These are phyloP conservation scores for Papilio helenus DNA, from an alignment of 1,140 invertebrate genomes.

Conservation along the genomic window DNA sequence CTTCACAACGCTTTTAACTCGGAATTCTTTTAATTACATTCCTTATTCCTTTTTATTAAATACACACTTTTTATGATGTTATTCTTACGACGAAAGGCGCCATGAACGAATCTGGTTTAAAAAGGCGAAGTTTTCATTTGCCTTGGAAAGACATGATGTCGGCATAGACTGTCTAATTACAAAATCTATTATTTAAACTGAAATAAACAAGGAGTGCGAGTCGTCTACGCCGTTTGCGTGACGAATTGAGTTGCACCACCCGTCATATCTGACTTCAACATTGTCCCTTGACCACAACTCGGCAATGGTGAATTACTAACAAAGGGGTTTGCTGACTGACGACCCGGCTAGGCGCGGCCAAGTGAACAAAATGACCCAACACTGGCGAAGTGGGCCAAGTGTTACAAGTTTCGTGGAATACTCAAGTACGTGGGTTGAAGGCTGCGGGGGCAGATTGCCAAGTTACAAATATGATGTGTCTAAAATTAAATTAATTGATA, in stretches of 20 bases:
- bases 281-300: neutral
- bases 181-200: neutral
- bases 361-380: neutral
- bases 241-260: neutral
- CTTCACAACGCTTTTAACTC: constrained; percentile 8
- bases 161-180: too few relatives aligned
- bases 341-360: neutral
- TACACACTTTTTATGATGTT: neutral
- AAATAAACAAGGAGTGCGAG: neutral
- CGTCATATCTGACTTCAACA: neutral
- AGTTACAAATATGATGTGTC: neutral
- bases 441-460: constrained; percentile 26
- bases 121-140: neutral
- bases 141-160: neutral
- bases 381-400: constrained; percentile 22
- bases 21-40: constrained; percentile 11
- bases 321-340: constrained; percentile 17
- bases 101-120: neutral
- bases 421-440: constrained; percentile 18
- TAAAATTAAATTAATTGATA: constrained; percentile 1
- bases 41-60: constrained; percentile 15
- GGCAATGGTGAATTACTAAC: neutral
- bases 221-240: neutral
- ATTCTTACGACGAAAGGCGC: neutral
- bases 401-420: constrained; percentile 26